Evolutionary conservation across 2,113 vertebrate species (phyloP).

Genomic region (Plectropomus leopardus): DNA sequence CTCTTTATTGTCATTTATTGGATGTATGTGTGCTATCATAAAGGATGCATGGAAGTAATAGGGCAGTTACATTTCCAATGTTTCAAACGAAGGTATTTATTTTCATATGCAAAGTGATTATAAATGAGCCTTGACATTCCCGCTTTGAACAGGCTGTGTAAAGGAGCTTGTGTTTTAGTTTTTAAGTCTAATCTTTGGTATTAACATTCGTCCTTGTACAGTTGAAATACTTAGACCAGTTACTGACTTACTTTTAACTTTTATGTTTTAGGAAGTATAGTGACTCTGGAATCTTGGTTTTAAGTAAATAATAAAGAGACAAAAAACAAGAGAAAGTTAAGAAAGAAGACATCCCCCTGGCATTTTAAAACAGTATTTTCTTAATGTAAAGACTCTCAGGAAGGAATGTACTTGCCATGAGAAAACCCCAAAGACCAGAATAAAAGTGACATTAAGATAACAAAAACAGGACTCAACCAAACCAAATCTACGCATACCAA

Average conservation of each 20-base stretch:
- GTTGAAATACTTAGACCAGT: slow-evolving; percentile 43
- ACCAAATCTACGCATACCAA: not conserved
- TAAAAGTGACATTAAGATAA: not conserved
- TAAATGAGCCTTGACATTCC: too few relatives aligned
- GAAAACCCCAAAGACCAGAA: too few relatives aligned
- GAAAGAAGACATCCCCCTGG: not conserved
- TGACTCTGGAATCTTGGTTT: not conserved
- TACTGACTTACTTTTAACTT: slow-evolving; percentile 42
- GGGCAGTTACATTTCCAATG: too few relatives aligned
- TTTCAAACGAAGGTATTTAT: too few relatives aligned
- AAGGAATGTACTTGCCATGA: too few relatives aligned
- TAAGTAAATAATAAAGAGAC: not conserved
- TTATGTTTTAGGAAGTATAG: slow-evolving; percentile 20
- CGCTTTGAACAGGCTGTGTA: too few relatives aligned
- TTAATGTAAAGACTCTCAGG: too few relatives aligned
- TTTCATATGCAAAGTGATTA: too few relatives aligned
- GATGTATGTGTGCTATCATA: too few relatives aligned
- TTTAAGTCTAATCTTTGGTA: slow-evolving; percentile 38
- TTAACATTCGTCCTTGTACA: slow-evolving; percentile 61
- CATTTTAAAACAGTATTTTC: not conserved
- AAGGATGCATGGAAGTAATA: too few relatives aligned
- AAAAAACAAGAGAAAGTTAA: not conserved
- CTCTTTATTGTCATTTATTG: too few relatives aligned
- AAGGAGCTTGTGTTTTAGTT: not conserved
- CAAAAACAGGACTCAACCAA: not conserved